phyloP scores from a whole-genome alignment of 2,113 vertebrate species.

The Hylia prasina region DNA sequence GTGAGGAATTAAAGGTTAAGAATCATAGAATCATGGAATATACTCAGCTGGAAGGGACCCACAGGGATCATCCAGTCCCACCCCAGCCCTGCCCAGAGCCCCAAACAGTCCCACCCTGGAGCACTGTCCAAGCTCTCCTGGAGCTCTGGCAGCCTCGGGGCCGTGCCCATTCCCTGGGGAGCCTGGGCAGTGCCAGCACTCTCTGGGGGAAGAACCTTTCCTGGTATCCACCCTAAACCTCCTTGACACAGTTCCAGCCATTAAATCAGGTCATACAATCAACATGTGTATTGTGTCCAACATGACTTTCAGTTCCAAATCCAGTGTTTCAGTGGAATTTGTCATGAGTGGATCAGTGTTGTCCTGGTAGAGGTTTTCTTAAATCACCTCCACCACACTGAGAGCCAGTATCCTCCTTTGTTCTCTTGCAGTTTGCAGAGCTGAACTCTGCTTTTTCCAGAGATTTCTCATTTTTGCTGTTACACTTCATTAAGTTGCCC shows the following conservation, averaged over 20 bases:
- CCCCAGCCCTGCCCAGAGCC: neutral
- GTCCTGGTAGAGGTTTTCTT: neutral
- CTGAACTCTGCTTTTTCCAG: neutral
- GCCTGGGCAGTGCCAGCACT: neutral
- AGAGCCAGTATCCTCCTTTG: neutral
- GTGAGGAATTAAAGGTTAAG: neutral
- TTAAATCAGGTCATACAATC: neutral
- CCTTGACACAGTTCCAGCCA: neutral
- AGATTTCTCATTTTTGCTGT: neutral
- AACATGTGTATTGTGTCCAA: fast-evolving
- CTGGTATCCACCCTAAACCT: fast-evolving
- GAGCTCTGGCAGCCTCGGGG: neutral
- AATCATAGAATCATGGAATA: neutral
- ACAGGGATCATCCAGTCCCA: neutral
- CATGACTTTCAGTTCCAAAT: fast-evolving
- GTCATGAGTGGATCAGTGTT: fast-evolving
- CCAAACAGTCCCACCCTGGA: neutral
- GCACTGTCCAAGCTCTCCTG: fast-evolving
- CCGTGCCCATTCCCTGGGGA: neutral
- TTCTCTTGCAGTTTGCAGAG: neutral
- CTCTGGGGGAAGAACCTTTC: neutral
- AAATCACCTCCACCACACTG: neutral
- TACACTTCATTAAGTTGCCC: neutral
- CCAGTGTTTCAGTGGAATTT: neutral
- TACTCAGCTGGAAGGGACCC: neutral